Evolutionary conservation across 92 coral and sea anemone genomes (phyloP).

Genomic region (Phenganax stokvisi): DNA sequence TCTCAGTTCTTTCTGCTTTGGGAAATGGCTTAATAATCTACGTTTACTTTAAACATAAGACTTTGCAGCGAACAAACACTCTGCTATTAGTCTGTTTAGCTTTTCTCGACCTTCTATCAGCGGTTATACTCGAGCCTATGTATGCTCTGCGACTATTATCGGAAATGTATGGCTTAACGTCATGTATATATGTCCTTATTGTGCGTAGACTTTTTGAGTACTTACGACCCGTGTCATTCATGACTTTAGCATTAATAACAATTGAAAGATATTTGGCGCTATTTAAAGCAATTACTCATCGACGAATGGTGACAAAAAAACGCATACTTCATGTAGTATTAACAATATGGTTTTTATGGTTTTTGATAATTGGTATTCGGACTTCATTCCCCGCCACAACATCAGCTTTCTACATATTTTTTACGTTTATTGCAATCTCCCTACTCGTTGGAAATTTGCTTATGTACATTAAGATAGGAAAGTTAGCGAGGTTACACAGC

Average conservation of each 20-base stretch:
- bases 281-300: slow-evolving; percentile 18
- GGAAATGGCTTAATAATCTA: slow-evolving; percentile 23
- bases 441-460: slow-evolving; percentile 4
- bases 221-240: slow-evolving; percentile 34
- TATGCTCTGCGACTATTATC: slow-evolving; percentile 20
- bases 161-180: slow-evolving; percentile 25
- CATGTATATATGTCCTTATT: slow-evolving; percentile 20
- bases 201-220: slow-evolving; percentile 29
- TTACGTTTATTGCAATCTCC: slow-evolving; percentile 7
- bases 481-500: slow-evolving; percentile 10
- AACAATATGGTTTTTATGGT: slow-evolving; percentile 10
- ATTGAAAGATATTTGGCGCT: slow-evolving; percentile 23
- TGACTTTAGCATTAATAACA: slow-evolving; percentile 22
- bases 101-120: slow-evolving; percentile 12
- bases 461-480: slow-evolving; percentile 19
- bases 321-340: slow-evolving; percentile 5
- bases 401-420: not conserved
- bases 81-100: slow-evolving; percentile 11
- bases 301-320: slow-evolving; percentile 15
- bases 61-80: slow-evolving; percentile 14
- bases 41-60: slow-evolving; percentile 7
- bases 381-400: not conserved
- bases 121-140: slow-evolving; percentile 1
- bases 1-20: slow-evolving; percentile 7
- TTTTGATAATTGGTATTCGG: slow-evolving; percentile 15